Conservation (phyloP, 2,888 invertebrate genomes). For the Leptopilina myrica region DNA sequence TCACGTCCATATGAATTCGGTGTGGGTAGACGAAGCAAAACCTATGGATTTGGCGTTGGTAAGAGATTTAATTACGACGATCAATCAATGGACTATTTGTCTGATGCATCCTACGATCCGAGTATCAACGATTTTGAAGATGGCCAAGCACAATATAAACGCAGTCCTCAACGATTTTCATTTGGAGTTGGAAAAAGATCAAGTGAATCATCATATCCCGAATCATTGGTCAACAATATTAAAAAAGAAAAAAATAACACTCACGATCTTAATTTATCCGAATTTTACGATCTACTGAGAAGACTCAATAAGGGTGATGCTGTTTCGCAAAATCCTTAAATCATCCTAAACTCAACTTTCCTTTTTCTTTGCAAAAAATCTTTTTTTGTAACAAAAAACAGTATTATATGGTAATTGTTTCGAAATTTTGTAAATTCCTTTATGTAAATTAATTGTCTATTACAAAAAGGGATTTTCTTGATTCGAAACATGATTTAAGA, state of each 20-base stretch:
- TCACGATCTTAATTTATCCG: conserved; percentile 6
- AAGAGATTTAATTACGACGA: conserved; percentile 73
- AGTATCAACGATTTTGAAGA: conserved; percentile 3
- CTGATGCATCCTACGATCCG: conserved; percentile 34
- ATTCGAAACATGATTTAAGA: no score
- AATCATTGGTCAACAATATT: neutral
- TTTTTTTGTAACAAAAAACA: neutral
- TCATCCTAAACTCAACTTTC: no score
- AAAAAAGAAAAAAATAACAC: conserved; percentile 7
- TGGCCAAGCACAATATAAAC: conserved; percentile 43
- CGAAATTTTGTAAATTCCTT: neutral
- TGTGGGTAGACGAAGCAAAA: conserved; percentile 81
- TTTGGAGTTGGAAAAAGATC: conserved; percentile 52
- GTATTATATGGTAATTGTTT: neutral
- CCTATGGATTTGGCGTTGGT: conserved; percentile 80
- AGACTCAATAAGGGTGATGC: neutral
- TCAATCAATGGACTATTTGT: conserved; percentile 46
- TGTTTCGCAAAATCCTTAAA: neutral
- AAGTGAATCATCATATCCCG: neutral
- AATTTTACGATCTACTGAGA: conserved; percentile 9
- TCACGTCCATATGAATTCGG: conserved; percentile 84
- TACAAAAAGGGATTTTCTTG: no score
- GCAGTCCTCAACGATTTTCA: conserved; percentile 44
- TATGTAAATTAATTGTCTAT: no score
- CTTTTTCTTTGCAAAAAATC: no score